Evolutionary conservation across 2,888 invertebrate genomes (phyloP), one percentile per base, ranked within the genome.

Genomic region (Loripinus fragilis): DNA sequence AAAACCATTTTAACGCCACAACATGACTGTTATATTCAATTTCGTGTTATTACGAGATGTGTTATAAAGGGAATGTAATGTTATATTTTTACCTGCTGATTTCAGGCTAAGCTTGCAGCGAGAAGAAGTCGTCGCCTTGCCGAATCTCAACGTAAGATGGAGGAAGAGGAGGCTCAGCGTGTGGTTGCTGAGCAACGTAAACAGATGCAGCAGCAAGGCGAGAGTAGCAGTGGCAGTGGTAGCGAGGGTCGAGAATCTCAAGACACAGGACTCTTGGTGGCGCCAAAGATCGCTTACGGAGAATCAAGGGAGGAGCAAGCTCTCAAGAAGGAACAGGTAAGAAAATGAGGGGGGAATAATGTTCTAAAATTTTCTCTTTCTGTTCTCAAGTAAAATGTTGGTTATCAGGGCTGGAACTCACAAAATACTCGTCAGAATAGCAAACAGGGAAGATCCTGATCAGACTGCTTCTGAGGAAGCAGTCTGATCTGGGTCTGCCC

Each of bases 321-420:
- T 25, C 82, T 92, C n/a, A 89, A 86, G 72, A 90, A 90, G 71
- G 87, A 91, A 78, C 92, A 92, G 89, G 92, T 92, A 60, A 52
- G 8, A 52, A 28, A 52, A 52, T n/a, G 5, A n/a, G 50, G 50
- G 50, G 5, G 10, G 50, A 50, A 50, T 20, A 23, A 10, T 41
- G n/a, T n/a, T n/a, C n/a, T n/a, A n/a, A n/a, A n/a, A n/a, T n/a
- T n/a, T n/a, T n/a, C n/a, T n/a, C n/a, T n/a, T n/a, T n/a, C n/a
- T n/a, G n/a, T n/a, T n/a, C n/a, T n/a, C n/a, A n/a, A n/a, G n/a
- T n/a, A n/a, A n/a, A n/a, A n/a, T n/a, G n/a, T n/a, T n/a, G n/a
- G n/a, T n/a, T n/a, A n/a, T n/a, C n/a, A n/a, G n/a, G n/a, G n/a
- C n/a, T n/a, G n/a, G n/a, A n/a, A n/a, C n/a, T n/a, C n/a, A n/a